A percentile compares a stretch with the other conserved stretches of the same genome.
Conservation (phyloP, 2,113 vertebrate species). For the Pongo abelii region DNA sequence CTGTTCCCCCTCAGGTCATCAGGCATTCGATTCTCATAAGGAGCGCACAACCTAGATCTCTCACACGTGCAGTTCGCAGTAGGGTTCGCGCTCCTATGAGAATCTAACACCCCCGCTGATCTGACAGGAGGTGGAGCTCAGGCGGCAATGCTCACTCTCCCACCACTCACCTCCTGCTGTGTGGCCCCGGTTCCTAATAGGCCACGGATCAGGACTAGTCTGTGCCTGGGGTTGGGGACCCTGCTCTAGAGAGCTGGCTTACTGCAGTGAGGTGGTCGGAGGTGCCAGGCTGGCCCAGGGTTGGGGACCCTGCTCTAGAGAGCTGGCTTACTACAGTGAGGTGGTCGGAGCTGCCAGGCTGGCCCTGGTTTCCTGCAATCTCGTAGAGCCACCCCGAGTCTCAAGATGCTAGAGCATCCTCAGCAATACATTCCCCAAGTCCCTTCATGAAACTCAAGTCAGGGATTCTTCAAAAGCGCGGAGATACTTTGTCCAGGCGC, state of each 20-base stretch:
- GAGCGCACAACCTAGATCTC: too few relatives aligned
- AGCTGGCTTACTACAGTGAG: fast-evolving
- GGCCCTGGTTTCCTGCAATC: fast-evolving
- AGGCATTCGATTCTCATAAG: too few relatives aligned
- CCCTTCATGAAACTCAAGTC: neutral
- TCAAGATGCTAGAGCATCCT: neutral
- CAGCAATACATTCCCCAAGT: fast-evolving
- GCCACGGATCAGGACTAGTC: neutral
- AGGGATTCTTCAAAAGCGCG: fast-evolving
- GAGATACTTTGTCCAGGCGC: neutral
- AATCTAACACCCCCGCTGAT: too few relatives aligned
- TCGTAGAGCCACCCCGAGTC: fast-evolving
- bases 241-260: too few relatives aligned
- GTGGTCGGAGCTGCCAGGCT: fast-evolving
- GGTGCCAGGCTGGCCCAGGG: fast-evolving
- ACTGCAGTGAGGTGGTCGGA: too few relatives aligned
- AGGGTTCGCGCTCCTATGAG: fast-evolving
- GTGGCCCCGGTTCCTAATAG: neutral
- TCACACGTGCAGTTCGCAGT: too few relatives aligned
- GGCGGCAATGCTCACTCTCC: too few relatives aligned
- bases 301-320: too few relatives aligned
- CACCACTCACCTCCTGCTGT: neutral
- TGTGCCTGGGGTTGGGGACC: neutral
- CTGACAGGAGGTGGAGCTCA: too few relatives aligned
- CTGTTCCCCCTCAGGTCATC: too few relatives aligned